Evolutionary conservation across 1,140 invertebrate genomes (phyloP), one percentile per base, ranked within the genome.

Genomic region (Pseudomyrmex concolor): DNA sequence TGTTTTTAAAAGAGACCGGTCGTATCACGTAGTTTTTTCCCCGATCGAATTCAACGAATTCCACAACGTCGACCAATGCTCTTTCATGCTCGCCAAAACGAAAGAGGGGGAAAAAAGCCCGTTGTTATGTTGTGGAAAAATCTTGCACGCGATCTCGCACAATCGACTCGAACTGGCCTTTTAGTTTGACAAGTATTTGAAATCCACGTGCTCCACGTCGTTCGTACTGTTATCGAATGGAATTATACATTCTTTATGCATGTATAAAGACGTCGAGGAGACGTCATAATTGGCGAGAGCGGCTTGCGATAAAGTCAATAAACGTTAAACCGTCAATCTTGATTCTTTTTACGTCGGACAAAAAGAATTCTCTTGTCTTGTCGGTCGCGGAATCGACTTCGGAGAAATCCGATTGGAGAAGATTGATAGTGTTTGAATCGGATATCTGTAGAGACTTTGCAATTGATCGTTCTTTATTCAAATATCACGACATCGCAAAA

Each of bases 71-170:
- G 51, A 70, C 17, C 25, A 55, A 55, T 17, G 9, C 9, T n/a
- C 45, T 17, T 67, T 54, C 62, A 54, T 8, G 25, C 63, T 55
- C 12, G 17, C 9, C 1, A 22, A 54, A 17, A 55, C 50, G 50
- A 62, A 25, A 57, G 62, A 50, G 50, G 62, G 25, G 50, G 71
- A 77, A 43, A 63, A 77, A 67, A 55, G 34, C 68, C 13, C 9
- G 55, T 68, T 77, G 63, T 25, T 51, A 34, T 3, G 7, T 13
- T 25, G 25, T 25, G 2, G 0, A 13, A 50, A 0, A 51, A 59
- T 66, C 50, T 78, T 15, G 19, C 74, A 57, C 34, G 51, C 63
- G 50, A 78, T 68, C 10, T 78, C 55, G 43, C 4, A 68, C 25
- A 55, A 68, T 43, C 34, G 34, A 43, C 13, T 25, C 12, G 17